Evolutionary conservation across 53 echinoderm and acorn worm genomes (phyloP), one percentile per base, ranked within the genome.

Genomic region (Arbacia lixula): DNA sequence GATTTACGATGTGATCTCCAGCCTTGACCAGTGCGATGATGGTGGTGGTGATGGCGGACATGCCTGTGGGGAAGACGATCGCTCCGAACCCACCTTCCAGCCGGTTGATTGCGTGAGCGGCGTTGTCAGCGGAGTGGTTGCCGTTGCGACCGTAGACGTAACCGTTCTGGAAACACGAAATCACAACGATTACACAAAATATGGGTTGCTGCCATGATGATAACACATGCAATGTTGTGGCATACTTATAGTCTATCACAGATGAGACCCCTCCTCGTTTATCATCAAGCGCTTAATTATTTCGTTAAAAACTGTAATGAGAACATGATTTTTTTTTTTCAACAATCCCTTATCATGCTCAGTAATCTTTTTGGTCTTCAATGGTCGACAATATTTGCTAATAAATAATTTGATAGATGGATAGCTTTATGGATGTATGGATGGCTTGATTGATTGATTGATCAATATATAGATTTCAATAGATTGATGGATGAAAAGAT

Each of bases 1-100:
- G n/a, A n/a, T n/a, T 69, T 89, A 95, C 95, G 72, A 91, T 88
- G 72, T 95, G 95, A 69, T 95, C 95, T 6, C 95, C 95, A 12
- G 84, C 36, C 64, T 91, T 75, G 24, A 95, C 74, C n/a, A 91
- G 82, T 11, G 91, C 83, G 42, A 95, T 84, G 1, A 95, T 66
- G 6, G 93, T 89, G 9, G 93, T 95, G 4, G 95, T 89, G 63
- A 95, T 93, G 27, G 95, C 95, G 27, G 89, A 81, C 91, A 95
- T 93, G 6, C 95, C 95, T 29, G 76, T 64, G 2, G 95, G 84
- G 56, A 93, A 95, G 24, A 95, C 67, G 14, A 90, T 52, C 5
- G 86, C 85, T 26, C 95, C 95, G 25, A 88, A 71, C 41, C 95
- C 95, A 12, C 95, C 93, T 81, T 95, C 95, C 3, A 95, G 68